Percentiles rank a stretch among this genome's conserved stretches.
Conservation (phyloP, 2,113 vertebrate species). For the Mobula birostris region DNA sequence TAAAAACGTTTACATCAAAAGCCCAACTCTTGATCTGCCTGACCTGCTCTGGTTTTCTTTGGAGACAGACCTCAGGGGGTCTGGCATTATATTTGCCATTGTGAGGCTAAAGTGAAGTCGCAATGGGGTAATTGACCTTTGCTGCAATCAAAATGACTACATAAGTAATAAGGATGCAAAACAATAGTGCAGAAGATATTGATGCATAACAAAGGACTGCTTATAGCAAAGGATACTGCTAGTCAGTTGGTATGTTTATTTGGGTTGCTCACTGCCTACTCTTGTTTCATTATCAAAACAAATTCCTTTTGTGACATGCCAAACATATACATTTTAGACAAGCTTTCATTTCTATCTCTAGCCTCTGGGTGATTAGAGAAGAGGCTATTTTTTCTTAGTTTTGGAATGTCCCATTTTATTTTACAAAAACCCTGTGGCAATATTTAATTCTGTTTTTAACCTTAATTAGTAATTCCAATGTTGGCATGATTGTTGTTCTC, state of each 20-base stretch:
- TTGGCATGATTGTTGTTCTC: neutral
- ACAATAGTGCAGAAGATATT: neutral
- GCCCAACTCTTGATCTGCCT: neutral
- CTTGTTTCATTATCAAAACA: neutral
- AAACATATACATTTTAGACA: neutral
- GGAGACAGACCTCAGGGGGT: slow-evolving; percentile 20
- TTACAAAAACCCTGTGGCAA: neutral
- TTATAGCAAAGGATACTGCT: neutral
- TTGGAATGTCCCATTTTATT: neutral
- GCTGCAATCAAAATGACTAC: slow-evolving; percentile 6
- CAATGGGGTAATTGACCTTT: slow-evolving; percentile 16
- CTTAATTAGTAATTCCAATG: slow-evolving; percentile 4
- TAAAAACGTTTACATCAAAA: slow-evolving; percentile 29
- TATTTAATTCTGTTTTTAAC: slow-evolving; percentile 20
- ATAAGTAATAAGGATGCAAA: neutral
- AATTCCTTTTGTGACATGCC: neutral
- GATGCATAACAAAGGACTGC: neutral
- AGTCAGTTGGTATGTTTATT: neutral
- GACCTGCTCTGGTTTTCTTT: neutral
- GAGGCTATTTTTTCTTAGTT: neutral
- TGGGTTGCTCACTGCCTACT: neutral
- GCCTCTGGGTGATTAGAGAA: neutral
- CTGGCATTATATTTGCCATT: slow-evolving; percentile 11
- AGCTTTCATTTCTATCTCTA: neutral
- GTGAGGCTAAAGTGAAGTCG: slow-evolving; percentile 7